A percentile compares a stretch with the other conserved stretches of the same genome.
Evolutionary conservation across 2,113 vertebrate species (phyloP).

Genomic region (Girardinichthys multiradiatus): DNA sequence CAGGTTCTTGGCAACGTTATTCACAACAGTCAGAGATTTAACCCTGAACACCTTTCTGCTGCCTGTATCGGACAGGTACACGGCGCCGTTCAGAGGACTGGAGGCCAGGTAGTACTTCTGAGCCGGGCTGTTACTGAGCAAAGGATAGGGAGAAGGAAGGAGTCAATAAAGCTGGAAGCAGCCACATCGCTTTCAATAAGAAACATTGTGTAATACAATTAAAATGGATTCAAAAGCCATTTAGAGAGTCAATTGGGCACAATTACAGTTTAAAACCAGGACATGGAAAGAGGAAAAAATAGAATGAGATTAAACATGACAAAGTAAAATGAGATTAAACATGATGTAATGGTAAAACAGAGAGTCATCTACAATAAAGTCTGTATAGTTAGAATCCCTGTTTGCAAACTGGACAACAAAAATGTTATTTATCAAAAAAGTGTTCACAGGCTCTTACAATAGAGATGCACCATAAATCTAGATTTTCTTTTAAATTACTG

Average conservation of each 20-base stretch:
- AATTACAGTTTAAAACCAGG: conserved; percentile 61
- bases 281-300: conserved; percentile 50
- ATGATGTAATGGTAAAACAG: conserved; percentile 50
- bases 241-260: conserved; percentile 60
- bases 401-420: conserved; percentile 48
- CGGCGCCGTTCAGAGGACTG: conserved; percentile 88
- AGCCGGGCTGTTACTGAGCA: conserved; percentile 90
- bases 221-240: conserved; percentile 70
- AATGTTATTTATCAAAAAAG: conserved; percentile 2
- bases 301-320: conserved; percentile 59
- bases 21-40: conserved; percentile 88
- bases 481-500: neutral
- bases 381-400: conserved; percentile 50
- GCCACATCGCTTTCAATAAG: conserved; percentile 57
- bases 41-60: conserved; percentile 95
- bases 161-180: conserved; percentile 58
- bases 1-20: conserved; percentile 93
- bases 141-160: conserved; percentile 8
- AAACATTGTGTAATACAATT: conserved; percentile 64
- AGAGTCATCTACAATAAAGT: conserved; percentile 46
- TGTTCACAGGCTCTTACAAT: neutral
- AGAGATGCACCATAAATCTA: neutral
- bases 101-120: conserved; percentile 97
- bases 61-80: conserved; percentile 97
- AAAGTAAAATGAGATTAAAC: conserved; percentile 61